Conservation (phyloP, 64 coral and sea anemone genomes). For the Cladopsammia gracilis region DNA sequence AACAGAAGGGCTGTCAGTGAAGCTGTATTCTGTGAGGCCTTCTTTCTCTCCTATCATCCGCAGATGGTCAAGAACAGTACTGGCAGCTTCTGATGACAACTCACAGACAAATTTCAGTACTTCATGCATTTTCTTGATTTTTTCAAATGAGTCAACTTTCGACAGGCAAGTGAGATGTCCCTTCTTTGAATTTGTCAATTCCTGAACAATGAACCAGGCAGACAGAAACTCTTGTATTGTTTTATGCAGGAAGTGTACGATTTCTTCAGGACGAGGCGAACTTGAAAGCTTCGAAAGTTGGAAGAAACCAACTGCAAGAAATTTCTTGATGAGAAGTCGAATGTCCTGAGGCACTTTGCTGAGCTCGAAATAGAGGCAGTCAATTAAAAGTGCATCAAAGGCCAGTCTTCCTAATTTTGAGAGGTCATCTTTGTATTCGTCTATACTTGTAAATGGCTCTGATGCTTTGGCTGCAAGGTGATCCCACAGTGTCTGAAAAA, state of each 20-base stretch:
- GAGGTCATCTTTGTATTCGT: constrained; percentile 31
- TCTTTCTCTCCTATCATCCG: constrained; percentile 8
- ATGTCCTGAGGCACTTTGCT: neutral
- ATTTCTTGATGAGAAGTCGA: neutral
- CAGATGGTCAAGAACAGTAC: neutral
- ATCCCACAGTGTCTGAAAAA: constrained; percentile 21
- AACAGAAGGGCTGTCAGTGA: neutral
- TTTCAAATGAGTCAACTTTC: neutral
- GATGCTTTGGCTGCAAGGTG: neutral
- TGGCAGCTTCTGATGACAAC: constrained; percentile 13
- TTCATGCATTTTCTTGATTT: neutral
- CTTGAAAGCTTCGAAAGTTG: constrained; percentile 36
- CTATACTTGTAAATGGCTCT: neutral
- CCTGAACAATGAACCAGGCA: constrained; percentile 6
- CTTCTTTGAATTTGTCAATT: neutral
- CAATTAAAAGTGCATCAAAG: constrained; percentile 26
- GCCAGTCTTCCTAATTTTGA: constrained; percentile 49
- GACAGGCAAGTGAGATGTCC: neutral
- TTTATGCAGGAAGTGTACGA: constrained; percentile 69
- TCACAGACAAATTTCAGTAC: constrained; percentile 26
- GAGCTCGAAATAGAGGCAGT: constrained; percentile 28
- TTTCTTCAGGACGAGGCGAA: constrained; percentile 20
- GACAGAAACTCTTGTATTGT: constrained; percentile 71
- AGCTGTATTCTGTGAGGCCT: neutral
- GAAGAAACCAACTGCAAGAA: constrained; percentile 50